Percentiles rank a stretch among this genome's conserved stretches.
Conservation (phyloP, 2,888 invertebrate species). For the Mythimna impura region DNA sequence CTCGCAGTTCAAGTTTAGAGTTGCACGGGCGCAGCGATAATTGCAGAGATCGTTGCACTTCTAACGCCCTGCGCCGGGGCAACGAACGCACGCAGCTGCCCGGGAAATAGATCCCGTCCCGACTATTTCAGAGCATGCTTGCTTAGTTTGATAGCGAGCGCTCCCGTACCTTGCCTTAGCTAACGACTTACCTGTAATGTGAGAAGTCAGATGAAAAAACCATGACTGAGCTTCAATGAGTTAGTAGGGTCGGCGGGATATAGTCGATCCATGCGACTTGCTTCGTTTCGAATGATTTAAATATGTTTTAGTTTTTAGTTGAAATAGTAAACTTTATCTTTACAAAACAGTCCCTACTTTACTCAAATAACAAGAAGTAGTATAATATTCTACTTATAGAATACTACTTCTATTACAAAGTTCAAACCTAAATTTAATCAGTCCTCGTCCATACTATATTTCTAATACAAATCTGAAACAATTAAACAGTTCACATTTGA, state of each 20-base stretch:
- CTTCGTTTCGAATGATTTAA: not conserved
- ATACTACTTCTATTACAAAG: not conserved
- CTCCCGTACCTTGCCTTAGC: conserved; percentile 75
- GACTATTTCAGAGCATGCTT: conserved; percentile 88
- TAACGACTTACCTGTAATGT: conserved; percentile 82
- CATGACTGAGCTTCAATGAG: conserved; percentile 55
- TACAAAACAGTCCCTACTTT: not conserved
- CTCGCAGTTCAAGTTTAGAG: conserved; percentile 88
- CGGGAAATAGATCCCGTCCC: conserved; percentile 89
- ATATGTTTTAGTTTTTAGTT: not conserved
- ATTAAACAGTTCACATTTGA: conserved; percentile 31
- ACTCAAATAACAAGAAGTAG: not conserved
- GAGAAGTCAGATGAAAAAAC: conserved; percentile 73
- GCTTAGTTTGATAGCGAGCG: conserved; percentile 79
- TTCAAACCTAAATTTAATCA: not conserved
- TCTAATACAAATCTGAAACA: conserved; percentile 5
- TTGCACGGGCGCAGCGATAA: conserved; percentile 81
- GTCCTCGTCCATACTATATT: not conserved
- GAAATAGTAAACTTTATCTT: not conserved
- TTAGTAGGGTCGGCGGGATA: conserved; percentile 10
- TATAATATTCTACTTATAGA: too few relatives aligned
- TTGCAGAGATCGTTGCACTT: conserved; percentile 89
- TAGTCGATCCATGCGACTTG: conserved; percentile 1
- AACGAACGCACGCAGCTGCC: conserved; percentile 89
- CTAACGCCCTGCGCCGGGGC: conserved; percentile 88